Evolutionary conservation across 1,140 invertebrate species (phyloP).

Genomic region (Drosophila navojoa): DNA sequence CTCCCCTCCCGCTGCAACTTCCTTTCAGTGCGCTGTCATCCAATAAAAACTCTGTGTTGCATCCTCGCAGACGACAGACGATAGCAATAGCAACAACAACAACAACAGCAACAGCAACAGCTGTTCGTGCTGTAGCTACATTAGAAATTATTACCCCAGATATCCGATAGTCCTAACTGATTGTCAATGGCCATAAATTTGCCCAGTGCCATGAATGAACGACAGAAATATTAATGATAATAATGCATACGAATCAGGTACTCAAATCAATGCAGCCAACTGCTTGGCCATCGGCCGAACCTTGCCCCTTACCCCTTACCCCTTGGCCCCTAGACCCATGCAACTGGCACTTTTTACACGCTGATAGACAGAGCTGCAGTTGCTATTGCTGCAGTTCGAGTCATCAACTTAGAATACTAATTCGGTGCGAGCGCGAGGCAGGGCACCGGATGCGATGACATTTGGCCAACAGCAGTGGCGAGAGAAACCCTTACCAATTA

Average conservation of each 20-base stretch:
- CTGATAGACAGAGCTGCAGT: conserved; percentile 41
- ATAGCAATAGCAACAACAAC: conserved; percentile 43
- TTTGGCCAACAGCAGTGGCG: conserved; percentile 56
- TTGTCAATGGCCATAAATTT: conserved; percentile 78
- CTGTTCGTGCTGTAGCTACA: conserved; percentile 52
- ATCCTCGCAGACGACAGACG: conserved; percentile 47
- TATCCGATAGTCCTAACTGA: conserved; percentile 80
- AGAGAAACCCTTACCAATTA: conserved; percentile 63
- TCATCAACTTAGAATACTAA: conserved; percentile 77
- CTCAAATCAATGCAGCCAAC: conserved; percentile 55
- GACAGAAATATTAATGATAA: conserved; percentile 77
- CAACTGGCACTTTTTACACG: conserved; percentile 58
- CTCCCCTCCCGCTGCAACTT: conserved; percentile 40
- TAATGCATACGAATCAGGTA: conserved; percentile 65
- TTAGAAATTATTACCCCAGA: conserved; percentile 82
- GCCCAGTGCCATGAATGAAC: conserved; percentile 47
- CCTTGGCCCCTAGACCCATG: neutral
- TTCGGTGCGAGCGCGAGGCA: conserved; percentile 52
- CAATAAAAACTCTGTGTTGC: conserved; percentile 61
- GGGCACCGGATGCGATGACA: conserved; percentile 77
- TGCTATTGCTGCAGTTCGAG: conserved; percentile 29
- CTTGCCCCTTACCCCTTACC: neutral
- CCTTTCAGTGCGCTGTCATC: conserved; percentile 42
- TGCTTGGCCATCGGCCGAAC: conserved; percentile 29
- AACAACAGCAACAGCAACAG: conserved; percentile 55